These are phyloP conservation scores for Orthonychiurus folsomi DNA, from an alignment of 2,888 invertebrate genomes.

Conservation along the genomic window DNA sequence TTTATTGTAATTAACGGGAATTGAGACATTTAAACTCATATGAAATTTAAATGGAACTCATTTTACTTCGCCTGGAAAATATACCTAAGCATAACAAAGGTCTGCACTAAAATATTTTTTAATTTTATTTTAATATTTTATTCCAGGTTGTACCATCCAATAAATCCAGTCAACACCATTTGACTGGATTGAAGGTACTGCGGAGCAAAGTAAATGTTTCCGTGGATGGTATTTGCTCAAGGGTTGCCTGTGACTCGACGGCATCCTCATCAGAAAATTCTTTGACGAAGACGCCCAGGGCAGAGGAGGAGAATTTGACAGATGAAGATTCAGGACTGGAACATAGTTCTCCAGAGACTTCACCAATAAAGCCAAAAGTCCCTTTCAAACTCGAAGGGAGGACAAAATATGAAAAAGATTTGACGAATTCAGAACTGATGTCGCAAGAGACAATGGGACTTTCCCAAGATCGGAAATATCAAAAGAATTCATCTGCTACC, in stretches of 20 bases:
- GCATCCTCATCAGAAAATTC: neutral
- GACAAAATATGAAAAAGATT: neutral
- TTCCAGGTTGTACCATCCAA: constrained; percentile 38
- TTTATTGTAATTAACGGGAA: too few species aligned
- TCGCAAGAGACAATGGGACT: neutral
- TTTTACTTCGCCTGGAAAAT: too few species aligned
- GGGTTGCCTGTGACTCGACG: constrained; percentile 37
- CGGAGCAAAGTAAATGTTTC: neutral
- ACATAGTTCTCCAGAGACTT: constrained; percentile 35
- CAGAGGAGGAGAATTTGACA: neutral
- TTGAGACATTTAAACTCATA: too few species aligned
- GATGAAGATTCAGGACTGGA: constrained; percentile 39
- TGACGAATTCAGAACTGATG: neutral
- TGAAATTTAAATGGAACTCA: too few species aligned
- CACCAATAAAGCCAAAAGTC: neutral
- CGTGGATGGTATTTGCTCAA: constrained; percentile 39
- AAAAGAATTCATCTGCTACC: neutral
- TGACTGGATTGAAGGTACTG: neutral
- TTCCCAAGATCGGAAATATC: too few species aligned
- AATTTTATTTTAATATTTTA: neutral
- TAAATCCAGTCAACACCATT: constrained; percentile 22
- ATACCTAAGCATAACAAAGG: too few species aligned
- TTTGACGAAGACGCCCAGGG: neutral
- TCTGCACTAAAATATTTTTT: neutral
- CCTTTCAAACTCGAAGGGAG: neutral